These are phyloP conservation scores for Rhopalosiphum nymphaeae DNA, from an alignment of 2,888 invertebrate genomes.

Conservation along the genomic window DNA sequence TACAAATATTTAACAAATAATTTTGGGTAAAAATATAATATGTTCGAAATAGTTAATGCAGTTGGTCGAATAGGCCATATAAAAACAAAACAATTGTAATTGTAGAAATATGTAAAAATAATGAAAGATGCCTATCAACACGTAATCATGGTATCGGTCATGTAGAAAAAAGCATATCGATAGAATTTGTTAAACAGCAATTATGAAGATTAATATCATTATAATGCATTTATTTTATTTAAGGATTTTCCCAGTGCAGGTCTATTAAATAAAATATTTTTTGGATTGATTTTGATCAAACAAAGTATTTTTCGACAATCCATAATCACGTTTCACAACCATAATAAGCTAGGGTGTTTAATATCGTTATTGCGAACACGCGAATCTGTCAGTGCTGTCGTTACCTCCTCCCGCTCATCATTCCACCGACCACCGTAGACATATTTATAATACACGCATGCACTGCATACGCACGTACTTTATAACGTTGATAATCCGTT, in stretches of 20 bases:
- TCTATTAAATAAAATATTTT: not conserved
- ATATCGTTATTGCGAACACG: conserved; percentile 3
- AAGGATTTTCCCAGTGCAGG: not conserved
- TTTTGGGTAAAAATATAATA: not conserved
- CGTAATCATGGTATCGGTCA: not conserved
- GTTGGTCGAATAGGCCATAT: not conserved
- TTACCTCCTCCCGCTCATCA: not conserved
- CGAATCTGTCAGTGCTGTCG: conserved; percentile 12
- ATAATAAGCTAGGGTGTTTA: not conserved
- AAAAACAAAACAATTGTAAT: not conserved
- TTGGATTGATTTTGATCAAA: not conserved
- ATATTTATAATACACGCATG: not conserved
- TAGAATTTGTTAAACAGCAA: not conserved
- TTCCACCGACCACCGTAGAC: not conserved
- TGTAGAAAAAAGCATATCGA: not conserved
- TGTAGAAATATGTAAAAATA: not conserved
- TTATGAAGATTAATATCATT: not conserved
- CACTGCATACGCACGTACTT: not conserved
- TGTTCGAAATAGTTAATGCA: not conserved
- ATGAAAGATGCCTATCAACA: not conserved
- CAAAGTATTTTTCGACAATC: not conserved
- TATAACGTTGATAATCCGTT: conserved; percentile 43
- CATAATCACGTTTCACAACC: not conserved
- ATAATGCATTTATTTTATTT: not conserved
- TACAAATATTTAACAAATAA: not conserved